Evolutionary conservation across 2,113 vertebrate species (phyloP).

Genomic region (Anthoscopus minutus): DNA sequence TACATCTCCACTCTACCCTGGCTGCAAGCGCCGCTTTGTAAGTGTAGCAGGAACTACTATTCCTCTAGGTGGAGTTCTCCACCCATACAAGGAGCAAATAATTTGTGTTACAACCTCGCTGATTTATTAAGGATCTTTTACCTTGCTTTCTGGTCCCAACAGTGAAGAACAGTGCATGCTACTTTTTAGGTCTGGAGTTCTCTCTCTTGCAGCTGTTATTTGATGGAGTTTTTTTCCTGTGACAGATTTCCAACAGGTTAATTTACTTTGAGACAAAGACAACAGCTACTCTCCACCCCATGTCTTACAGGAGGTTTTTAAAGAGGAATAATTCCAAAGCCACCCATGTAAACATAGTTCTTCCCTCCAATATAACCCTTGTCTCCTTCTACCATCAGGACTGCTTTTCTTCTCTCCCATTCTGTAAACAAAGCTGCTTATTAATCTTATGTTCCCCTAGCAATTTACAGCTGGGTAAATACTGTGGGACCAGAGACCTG

Average conservation of each 20-base stretch:
- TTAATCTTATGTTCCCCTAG: not conserved
- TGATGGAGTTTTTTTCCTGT: conserved; percentile 63
- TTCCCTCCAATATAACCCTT: not conserved
- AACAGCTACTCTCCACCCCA: not conserved
- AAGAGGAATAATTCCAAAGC: not conserved
- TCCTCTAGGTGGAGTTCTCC: not conserved
- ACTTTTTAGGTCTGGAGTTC: conserved; percentile 21
- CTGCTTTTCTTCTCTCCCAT: not conserved
- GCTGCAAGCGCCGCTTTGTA: not conserved
- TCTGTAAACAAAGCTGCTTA: not conserved
- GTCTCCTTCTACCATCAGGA: not conserved
- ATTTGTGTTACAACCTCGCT: not conserved
- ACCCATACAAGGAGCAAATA: not conserved
- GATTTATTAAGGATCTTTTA: conserved; percentile 37
- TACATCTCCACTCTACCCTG: not conserved
- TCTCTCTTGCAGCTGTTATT: conserved; percentile 58
- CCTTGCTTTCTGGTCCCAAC: conserved; percentile 46
- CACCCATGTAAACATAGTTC: not conserved
- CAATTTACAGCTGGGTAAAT: not conserved
- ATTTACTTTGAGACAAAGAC: not conserved
- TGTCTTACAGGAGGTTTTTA: not conserved
- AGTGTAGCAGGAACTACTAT: not conserved
- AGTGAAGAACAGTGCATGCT: not conserved
- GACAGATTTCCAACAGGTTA: conserved; percentile 49
- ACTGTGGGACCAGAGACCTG: not conserved